These are phyloP conservation scores for Hirudo medicinalis DNA, from an alignment of 1,140 invertebrate genomes.

Conservation along the genomic window DNA sequence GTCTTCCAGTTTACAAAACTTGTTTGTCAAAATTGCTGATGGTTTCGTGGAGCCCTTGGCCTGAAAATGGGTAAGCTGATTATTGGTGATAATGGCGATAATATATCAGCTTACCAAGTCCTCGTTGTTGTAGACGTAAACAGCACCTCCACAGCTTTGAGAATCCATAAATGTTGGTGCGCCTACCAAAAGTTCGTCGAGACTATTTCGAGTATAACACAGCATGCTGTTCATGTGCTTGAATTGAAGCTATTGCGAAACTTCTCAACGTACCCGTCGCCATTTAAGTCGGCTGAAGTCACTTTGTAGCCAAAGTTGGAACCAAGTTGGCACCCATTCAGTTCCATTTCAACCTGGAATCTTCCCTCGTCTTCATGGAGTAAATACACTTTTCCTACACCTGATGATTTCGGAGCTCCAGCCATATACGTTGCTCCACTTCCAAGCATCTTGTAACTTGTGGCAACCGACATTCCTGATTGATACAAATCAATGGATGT, in stretches of 20 bases:
- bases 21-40: too few species aligned
- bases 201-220: neutral
- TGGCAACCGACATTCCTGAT: slow-evolving; percentile 1
- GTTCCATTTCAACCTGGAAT: neutral
- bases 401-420: neutral
- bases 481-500: neutral
- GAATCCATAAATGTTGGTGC: neutral
- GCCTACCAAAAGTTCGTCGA: neutral
- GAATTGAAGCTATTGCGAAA: neutral
- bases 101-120: neutral
- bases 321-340: neutral
- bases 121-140: slow-evolving; percentile 7
- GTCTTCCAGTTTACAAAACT: too few species aligned
- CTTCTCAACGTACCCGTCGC: neutral
- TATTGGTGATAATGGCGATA: neutral
- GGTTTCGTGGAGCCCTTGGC: too few species aligned
- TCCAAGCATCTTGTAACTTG: neutral
- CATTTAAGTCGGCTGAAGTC: neutral
- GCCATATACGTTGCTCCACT: neutral
- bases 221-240: neutral
- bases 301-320: slow-evolving; percentile 10
- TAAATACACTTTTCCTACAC: neutral
- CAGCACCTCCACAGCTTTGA: neutral
- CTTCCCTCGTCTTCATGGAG: neutral
- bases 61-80: neutral